Evolutionary conservation across 2,113 vertebrate genomes (phyloP).

Genomic region (Protobothrops mucrosquamatus): DNA sequence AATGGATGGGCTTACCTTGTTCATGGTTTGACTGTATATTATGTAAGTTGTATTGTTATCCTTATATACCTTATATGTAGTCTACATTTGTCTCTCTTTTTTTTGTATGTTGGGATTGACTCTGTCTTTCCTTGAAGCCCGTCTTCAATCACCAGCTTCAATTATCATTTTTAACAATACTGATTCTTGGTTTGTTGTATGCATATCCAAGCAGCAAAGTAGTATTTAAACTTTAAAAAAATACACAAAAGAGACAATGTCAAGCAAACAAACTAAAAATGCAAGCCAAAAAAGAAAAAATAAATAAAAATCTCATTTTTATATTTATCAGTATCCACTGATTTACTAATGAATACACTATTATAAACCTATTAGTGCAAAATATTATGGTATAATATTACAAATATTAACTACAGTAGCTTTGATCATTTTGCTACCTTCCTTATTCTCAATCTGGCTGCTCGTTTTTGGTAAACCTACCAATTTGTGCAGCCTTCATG

Average conservation of each 20-base stretch:
- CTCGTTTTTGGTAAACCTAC: not conserved
- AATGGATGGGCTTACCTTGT: not conserved
- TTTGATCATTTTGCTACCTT: not conserved
- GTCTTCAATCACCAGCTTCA: not conserved
- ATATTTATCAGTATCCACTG: not conserved
- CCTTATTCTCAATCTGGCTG: not conserved
- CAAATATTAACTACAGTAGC: not conserved
- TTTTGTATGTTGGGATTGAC: not conserved
- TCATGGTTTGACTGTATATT: not conserved
- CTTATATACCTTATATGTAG: not conserved
- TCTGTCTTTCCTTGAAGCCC: not conserved
- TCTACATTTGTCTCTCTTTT: not conserved
- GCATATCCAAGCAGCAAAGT: not conserved
- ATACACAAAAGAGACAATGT: not conserved
- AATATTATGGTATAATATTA: not conserved
- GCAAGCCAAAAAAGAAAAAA: not conserved
- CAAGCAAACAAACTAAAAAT: not conserved
- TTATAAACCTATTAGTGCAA: not conserved
- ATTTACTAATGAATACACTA: not conserved
- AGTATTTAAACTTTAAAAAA: not conserved
- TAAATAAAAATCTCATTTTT: not conserved
- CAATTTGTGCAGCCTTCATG: not conserved
- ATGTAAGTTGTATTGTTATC: not conserved
- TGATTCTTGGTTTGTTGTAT: not conserved
- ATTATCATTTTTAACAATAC: not conserved